Evolutionary conservation across 2,888 invertebrate species (phyloP), one percentile per base, ranked within the genome.

Genomic region (Eustalomyia histrio): DNA sequence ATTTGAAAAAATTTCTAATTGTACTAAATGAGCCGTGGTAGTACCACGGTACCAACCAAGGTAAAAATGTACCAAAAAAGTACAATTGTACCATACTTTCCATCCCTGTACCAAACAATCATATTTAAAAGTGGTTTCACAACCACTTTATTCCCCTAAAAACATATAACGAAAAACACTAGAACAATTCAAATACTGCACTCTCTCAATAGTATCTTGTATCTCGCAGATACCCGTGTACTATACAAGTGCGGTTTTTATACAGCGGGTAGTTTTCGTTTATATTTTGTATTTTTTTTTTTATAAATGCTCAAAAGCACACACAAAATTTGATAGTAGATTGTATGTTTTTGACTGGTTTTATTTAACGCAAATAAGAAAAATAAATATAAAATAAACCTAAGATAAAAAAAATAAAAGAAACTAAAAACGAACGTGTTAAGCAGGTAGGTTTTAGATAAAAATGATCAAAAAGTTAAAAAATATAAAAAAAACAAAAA

Each of bases 181-280:
- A 29, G 29, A 1, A 29, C 29, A 29, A 29, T 29, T 29, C 29
- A 29, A 7, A 29, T 29, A 29, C 7, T 6, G 7, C 29, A 29
- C 29, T 29, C 29, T 29, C 29, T 7, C 29, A 29, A 39, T 33
- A 68, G 75, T 80, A 80, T 75, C 71, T 76, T 74, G 73, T 79
- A 74, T 73, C 63, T 35, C 55, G 57, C 61, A 71, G 80, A 80
- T 80, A 75, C 64, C 55, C 65, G 65, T 67, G 71, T 71, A 61
- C 65, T 67, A 39, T 61, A 67, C 14, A 50, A 75, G 74, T 74
- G 50, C 52, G 43, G 29, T 64, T 64, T 35, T 58, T 43, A 9
- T 68, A 65, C 55, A 39, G 57, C 80, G 75, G 55, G 67, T 76
- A 63, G 61, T 76, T 72, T 79, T 68, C 29, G 39, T 69, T 60